Base-by-base conservation (phyloP, 2,888 invertebrate species). In the Eurytoma californica region DNA sequence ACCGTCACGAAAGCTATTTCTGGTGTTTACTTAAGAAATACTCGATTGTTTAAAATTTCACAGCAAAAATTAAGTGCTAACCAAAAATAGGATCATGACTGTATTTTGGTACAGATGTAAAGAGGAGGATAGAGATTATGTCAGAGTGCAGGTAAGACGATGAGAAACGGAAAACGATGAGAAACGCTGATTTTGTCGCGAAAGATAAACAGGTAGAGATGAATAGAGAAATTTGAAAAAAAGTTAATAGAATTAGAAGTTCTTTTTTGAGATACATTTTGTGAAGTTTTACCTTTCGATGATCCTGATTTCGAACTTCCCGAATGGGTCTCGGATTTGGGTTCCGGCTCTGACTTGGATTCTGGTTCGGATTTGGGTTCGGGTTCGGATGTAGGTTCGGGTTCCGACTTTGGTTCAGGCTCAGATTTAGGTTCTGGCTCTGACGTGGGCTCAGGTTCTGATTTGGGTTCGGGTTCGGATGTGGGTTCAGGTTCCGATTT, bases 351-450 rank as follows among this genome's bases (percentile, higher is more conserved):
- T 13, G 90, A 72, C 86, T 89, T 20, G 89, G 91, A 84, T 90
- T 91, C 60, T 87, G 88, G 86, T 60, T 87, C 88, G 7, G 90
- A 84, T 63, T 89, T 88, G 0, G 90, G 87, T 80, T 86, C 90
- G 24, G 89, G 90, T 88, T 88, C 91, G 73, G 92, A 90, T 84
- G 90, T 89, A 0, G 91, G 91, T 86, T 92, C 91, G 3, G 92
- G 91, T 82, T 91, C 91, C 0, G 89, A 82, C 66, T 83, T 80
- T 0, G 88, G 83, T 70, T 86, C 85, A 1, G 87, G 82, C 9
- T 83, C 83, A 16, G 87, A 83, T 74, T 85, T 86, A 24, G 90
- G 86, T 82, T 90, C 91, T 0, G 91, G 87, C 65, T 89, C 87
- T 0, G 91, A 88, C 81, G 89, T 86, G 0, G 88, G 86, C 83